A percentile compares a stretch with the other conserved stretches of the same genome.
Conservation (phyloP, 2,888 invertebrate genomes). For the Nemapogon koenigi region DNA sequence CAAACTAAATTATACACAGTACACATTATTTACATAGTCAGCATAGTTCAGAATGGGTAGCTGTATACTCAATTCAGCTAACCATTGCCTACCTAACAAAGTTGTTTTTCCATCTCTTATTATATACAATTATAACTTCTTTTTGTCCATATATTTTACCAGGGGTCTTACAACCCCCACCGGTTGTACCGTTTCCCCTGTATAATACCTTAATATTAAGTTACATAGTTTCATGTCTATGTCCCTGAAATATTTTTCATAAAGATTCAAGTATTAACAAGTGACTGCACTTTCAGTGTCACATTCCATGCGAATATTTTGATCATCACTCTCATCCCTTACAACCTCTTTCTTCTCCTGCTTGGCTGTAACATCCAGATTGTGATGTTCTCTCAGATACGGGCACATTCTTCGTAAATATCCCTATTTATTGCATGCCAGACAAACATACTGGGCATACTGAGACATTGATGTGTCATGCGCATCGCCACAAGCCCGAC, state of each 20-base stretch:
- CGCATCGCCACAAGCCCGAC: slow-evolving; percentile 10
- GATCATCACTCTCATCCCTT: background rate
- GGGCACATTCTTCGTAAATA: slow-evolving; percentile 11
- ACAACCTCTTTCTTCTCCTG: background rate
- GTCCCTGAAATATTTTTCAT: slow-evolving; percentile 6
- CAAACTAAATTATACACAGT: slow-evolving; percentile 2
- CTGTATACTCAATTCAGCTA: slow-evolving; percentile 12
- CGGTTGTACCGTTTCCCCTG: slow-evolving; percentile 13
- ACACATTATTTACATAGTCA: slow-evolving; percentile 2
- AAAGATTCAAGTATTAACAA: slow-evolving; percentile 15
- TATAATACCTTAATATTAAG: slow-evolving; percentile 12
- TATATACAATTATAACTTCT: slow-evolving; percentile 11
- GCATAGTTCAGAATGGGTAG: slow-evolving; percentile 4
- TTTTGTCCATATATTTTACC: slow-evolving; percentile 11
- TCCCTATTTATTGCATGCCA: background rate
- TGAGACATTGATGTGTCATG: slow-evolving; percentile 9
- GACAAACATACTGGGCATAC: slow-evolving; percentile 12
- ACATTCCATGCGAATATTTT: slow-evolving; percentile 16
- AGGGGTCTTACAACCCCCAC: slow-evolving; percentile 9
- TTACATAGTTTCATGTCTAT: slow-evolving; percentile 2
- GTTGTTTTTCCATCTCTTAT: slow-evolving; percentile 10
- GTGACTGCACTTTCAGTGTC: slow-evolving; percentile 18
- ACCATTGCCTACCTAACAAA: slow-evolving; percentile 17
- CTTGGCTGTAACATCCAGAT: background rate
- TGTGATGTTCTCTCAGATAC: background rate